A percentile compares a stretch with the other conserved stretches of the same genome.
These are phyloP conservation scores for Drosophila engyochracea DNA, from an alignment of 2,888 invertebrate genomes.

Conservation along the genomic window DNA sequence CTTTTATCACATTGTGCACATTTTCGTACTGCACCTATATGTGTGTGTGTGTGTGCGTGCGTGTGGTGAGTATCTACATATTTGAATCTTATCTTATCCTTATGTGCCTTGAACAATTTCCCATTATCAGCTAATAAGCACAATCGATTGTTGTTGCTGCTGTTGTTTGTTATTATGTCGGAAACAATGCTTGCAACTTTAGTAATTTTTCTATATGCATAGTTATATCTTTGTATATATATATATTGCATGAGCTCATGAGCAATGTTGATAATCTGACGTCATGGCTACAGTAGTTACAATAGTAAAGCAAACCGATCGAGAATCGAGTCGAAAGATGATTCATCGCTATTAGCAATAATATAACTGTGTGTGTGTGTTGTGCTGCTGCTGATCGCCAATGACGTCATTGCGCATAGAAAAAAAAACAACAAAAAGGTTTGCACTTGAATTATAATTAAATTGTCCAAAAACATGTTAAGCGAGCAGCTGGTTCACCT, in stretches of 20 bases:
- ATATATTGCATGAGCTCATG: slow-evolving; percentile 42
- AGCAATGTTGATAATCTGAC: slow-evolving; percentile 40
- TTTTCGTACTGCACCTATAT: slow-evolving; percentile 4
- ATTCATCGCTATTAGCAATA: slow-evolving; percentile 25
- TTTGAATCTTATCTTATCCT: slow-evolving; percentile 69
- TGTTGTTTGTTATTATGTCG: slow-evolving; percentile 49
- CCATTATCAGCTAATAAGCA: slow-evolving; percentile 63
- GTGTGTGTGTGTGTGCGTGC: slow-evolving; percentile 5
- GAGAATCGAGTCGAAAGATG: slow-evolving; percentile 11
- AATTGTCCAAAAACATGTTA: slow-evolving; percentile 28
- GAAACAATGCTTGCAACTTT: slow-evolving; percentile 47
- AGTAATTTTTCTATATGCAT: slow-evolving; percentile 24
- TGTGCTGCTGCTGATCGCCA: slow-evolving; percentile 5
- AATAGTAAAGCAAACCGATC: not conserved
- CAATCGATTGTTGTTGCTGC: slow-evolving; percentile 30
- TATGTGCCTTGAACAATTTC: slow-evolving; percentile 56
- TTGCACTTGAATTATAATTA: slow-evolving; percentile 62
- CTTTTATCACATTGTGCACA: slow-evolving; percentile 30
- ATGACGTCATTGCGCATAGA: slow-evolving; percentile 50
- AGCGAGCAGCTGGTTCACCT: slow-evolving; percentile 55
- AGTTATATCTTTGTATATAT: not conserved
- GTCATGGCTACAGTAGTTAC: slow-evolving; percentile 41
- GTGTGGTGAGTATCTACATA: slow-evolving; percentile 31
- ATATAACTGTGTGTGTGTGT: slow-evolving; percentile 1
- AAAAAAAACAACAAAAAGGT: slow-evolving; percentile 26